A percentile compares a stretch with the other conserved stretches of the same genome.
Conservation (phyloP, 2,797 vertebrate genomes). For the Pseudopleuronectes americanus region DNA sequence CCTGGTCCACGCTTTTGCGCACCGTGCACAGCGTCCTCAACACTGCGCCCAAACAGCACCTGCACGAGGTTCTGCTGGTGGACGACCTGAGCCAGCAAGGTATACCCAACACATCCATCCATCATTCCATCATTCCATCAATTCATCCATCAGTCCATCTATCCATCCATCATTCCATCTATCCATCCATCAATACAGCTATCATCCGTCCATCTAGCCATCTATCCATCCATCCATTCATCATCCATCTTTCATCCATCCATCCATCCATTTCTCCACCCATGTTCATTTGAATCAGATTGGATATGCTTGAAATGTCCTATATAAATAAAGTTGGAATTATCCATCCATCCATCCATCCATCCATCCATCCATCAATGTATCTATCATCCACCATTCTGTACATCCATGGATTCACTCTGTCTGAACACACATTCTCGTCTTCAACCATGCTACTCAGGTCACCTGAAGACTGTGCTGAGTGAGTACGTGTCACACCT, state of each 20-base stretch:
- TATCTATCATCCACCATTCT: slow-evolving; percentile 7
- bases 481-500: slow-evolving; percentile 87
- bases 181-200: slow-evolving; percentile 1
- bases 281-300: neutral
- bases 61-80: slow-evolving; percentile 89
- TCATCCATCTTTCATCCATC: neutral
- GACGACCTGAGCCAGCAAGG: slow-evolving; percentile 90
- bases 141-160: neutral
- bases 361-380: slow-evolving; percentile 3
- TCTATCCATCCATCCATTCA: slow-evolving; percentile 16
- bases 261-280: slow-evolving; percentile 13
- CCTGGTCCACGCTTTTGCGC: slow-evolving; percentile 88
- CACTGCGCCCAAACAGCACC: slow-evolving; percentile 80
- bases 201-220: neutral
- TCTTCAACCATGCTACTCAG: slow-evolving; percentile 59
- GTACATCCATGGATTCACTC: slow-evolving; percentile 16
- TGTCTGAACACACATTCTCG: neutral
- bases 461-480: slow-evolving; percentile 86
- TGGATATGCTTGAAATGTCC: too few species aligned
- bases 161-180: neutral
- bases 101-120: slow-evolving; percentile 51
- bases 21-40: slow-evolving; percentile 89
- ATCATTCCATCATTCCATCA: neutral
- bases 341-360: neutral
- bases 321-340: too few species aligned